phyloP scores from a whole-genome alignment of 92 coral and sea anemone species.

The Plumapathes pennacea region DNA sequence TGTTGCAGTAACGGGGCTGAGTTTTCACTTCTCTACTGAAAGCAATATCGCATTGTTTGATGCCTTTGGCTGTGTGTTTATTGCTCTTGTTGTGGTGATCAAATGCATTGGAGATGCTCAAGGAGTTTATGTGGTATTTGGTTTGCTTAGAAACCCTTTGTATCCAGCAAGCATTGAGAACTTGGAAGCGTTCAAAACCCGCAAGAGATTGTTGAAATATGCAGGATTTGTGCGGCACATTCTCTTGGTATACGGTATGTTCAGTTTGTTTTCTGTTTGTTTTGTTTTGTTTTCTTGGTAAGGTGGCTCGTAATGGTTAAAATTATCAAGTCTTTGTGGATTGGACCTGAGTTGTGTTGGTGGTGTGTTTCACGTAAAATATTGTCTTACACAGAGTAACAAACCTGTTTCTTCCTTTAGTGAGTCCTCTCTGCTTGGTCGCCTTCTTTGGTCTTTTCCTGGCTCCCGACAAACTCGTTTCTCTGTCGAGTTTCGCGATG shows the following conservation, averaged over 20 bases:
- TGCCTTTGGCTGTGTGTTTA: slow-evolving; percentile 65
- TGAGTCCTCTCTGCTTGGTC: slow-evolving; percentile 69
- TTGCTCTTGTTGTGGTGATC: slow-evolving; percentile 50
- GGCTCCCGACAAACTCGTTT: slow-evolving; percentile 38
- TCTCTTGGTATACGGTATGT: slow-evolving; percentile 76
- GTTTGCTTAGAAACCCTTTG: slow-evolving; percentile 86
- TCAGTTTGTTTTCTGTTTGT: too few relatives aligned
- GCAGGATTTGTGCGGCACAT: slow-evolving; percentile 55
- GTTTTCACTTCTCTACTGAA: slow-evolving; percentile 50
- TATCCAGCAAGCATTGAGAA: slow-evolving; percentile 74
- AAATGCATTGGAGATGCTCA: slow-evolving; percentile 84
- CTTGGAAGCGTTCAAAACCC: slow-evolving; percentile 40
- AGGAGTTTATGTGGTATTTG: slow-evolving; percentile 70
- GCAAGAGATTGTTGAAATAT: slow-evolving; percentile 52
- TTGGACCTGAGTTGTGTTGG: neutral
- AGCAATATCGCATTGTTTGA: slow-evolving; percentile 30
- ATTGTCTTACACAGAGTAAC: too few relatives aligned
- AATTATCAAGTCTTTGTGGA: neutral
- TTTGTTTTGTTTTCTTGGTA: too few relatives aligned
- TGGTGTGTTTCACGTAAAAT: neutral
- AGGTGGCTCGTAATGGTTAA: too few relatives aligned
- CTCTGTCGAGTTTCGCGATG: slow-evolving; percentile 53
- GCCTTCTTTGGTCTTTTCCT: slow-evolving; percentile 79
- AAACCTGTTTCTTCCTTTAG: neutral
- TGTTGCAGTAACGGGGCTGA: slow-evolving; percentile 37